phyloP scores from a whole-genome alignment of 2,888 invertebrate species.

The Trissonchulus latispiculum region DNA sequence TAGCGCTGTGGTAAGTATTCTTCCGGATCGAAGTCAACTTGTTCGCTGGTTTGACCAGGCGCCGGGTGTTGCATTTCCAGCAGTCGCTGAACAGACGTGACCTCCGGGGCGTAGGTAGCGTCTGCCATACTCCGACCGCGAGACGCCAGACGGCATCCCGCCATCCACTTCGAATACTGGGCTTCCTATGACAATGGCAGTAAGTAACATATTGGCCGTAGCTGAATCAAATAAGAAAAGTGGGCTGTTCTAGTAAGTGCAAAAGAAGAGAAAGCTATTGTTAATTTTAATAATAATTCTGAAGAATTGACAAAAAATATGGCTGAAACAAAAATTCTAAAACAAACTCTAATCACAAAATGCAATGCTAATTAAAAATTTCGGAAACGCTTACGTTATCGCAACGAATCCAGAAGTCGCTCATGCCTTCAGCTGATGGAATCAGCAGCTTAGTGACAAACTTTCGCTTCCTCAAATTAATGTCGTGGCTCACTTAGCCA shows the following conservation, averaged over 20 bases:
- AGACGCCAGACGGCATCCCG: conserved; percentile 71
- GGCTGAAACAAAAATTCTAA: no score
- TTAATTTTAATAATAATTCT: no score
- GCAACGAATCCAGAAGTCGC: conserved; percentile 89
- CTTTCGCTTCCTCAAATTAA: conserved; percentile 77
- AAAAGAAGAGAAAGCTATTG: no score
- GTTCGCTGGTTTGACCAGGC: conserved; percentile 23
- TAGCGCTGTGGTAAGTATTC: conserved; percentile 82
- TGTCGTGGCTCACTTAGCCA: conserved; percentile 94
- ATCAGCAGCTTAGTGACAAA: conserved; percentile 91
- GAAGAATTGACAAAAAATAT: no score
- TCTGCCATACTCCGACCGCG: conserved; percentile 90
- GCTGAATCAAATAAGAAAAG: no score
- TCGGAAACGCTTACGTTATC: conserved; percentile 54
- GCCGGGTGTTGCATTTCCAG: conserved; percentile 66
- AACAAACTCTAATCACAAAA: no score
- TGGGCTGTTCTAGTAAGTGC: no score
- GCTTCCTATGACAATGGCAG: conserved; percentile 67
- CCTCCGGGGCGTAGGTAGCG: conserved; percentile 78
- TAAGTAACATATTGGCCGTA: no score
- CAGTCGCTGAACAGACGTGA: conserved; percentile 68
- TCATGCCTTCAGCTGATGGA: conserved; percentile 81
- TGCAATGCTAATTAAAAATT: no score
- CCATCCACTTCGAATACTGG: conserved; percentile 93
- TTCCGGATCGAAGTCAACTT: conserved; percentile 63